These are phyloP conservation scores for Kryptolebias ocellatus DNA, from an alignment of 2,797 vertebrate genomes.

Conservation along the genomic window DNA sequence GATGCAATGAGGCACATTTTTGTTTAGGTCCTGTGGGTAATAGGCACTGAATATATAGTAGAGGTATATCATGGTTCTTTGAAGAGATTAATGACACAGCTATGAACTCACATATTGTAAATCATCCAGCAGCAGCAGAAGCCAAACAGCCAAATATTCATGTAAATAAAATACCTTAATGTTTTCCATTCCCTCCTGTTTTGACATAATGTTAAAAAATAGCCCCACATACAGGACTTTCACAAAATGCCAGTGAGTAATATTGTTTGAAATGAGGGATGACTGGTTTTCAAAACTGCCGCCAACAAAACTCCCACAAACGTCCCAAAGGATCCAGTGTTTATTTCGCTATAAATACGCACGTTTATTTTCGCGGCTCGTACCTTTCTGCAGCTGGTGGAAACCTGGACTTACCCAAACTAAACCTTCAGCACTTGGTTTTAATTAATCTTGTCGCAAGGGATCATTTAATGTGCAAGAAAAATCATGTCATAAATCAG, in stretches of 20 bases:
- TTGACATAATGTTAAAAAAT: constrained; percentile 40
- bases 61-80: constrained; percentile 8
- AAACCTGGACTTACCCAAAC: constrained; percentile 36
- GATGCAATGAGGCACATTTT: constrained; percentile 22
- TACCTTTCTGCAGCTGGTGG: constrained; percentile 33
- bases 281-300: constrained; percentile 57
- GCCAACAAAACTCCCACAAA: constrained; percentile 57
- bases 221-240: constrained; percentile 14
- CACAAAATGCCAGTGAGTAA: constrained; percentile 47
- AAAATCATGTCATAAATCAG: constrained; percentile 31
- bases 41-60: constrained; percentile 4
- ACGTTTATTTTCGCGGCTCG: constrained; percentile 55
- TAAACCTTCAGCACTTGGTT: constrained; percentile 22
- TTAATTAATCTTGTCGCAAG: constrained; percentile 33
- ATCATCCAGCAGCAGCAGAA: constrained; percentile 28
- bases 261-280: constrained; percentile 58
- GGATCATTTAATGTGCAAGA: constrained; percentile 16
- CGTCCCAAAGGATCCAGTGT: constrained; percentile 41
- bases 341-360: constrained; percentile 63
- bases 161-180: constrained; percentile 28
- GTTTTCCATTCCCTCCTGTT: constrained; percentile 47
- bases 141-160: constrained; percentile 25
- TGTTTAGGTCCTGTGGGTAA: constrained; percentile 9
- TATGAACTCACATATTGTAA: constrained; percentile 22
- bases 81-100: constrained; percentile 34